Percentiles rank a stretch among this genome's conserved stretches.
phyloP scores from a whole-genome alignment of 2,888 invertebrate genomes.

The Philaethria dido region DNA sequence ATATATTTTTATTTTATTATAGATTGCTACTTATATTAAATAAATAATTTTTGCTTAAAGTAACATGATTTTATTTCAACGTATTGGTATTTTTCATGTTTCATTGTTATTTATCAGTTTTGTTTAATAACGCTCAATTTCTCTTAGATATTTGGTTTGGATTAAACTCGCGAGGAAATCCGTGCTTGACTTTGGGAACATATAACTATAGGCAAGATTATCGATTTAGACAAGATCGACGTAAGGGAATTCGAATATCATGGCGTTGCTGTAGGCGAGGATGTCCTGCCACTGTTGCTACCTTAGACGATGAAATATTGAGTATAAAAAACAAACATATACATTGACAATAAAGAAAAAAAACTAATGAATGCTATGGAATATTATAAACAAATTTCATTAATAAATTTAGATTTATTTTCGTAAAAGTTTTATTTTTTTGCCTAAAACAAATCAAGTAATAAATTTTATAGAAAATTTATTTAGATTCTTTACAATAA shows the following conservation, averaged over 20 bases:
- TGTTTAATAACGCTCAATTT: constrained; percentile 3
- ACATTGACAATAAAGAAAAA: constrained; percentile 7
- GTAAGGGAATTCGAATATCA: constrained; percentile 42
- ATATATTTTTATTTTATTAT: constrained; percentile 66
- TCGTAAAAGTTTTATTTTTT: too few species aligned
- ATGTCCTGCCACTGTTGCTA: constrained; percentile 41
- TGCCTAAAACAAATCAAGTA: too few species aligned
- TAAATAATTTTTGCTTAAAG: constrained; percentile 64
- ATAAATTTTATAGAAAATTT: too few species aligned
- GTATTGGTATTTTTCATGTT: not conserved
- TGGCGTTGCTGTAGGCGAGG: constrained; percentile 49
- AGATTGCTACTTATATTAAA: constrained; percentile 60
- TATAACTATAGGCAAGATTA: constrained; percentile 45
- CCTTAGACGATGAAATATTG: constrained; percentile 30
- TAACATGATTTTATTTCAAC: constrained; percentile 24
- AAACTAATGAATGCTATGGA: too few species aligned
- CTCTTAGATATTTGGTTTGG: constrained; percentile 44
- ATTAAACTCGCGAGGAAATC: constrained; percentile 42
- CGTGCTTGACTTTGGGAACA: constrained; percentile 35
- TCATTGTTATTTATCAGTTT: not conserved
- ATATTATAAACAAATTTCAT: too few species aligned
- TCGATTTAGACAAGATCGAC: constrained; percentile 27
- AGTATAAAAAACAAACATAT: constrained; percentile 29
- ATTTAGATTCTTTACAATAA: too few species aligned
- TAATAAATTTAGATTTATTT: too few species aligned